Evolutionary conservation across 1,140 invertebrate species (phyloP), one percentile per base, ranked within the genome.

Genomic region (Melanaphis sacchari): DNA sequence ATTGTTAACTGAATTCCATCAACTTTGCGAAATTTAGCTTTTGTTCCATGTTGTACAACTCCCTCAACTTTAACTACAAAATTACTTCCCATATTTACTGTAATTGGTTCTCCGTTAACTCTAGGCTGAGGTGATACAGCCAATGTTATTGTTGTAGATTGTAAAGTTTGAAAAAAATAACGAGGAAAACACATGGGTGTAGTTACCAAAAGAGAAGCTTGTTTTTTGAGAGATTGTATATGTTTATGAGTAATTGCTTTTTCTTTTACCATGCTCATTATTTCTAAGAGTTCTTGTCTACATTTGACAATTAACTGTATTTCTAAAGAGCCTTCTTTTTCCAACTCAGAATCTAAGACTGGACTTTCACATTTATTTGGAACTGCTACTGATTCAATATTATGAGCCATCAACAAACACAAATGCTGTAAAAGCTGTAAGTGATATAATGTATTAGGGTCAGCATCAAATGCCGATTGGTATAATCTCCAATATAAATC

Each of bases 401-500:
- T 97, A 88, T 97, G 96, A 2, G 97, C 97, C 94, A 98, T 95
- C 43, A 98, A 95, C 31, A 96, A 95, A 95, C 97, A 98, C 93
- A 97, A 96, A 95, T 98, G 97, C 95, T 98, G 97, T 43, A 97
- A 96, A 96, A 97, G 95, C 95, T 96, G 96, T 93, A 99, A 96
- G 94, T 98, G 98, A 54, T 97, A 95, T 88, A 99, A 95, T n/a
- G 98, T 98, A 22, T 96, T 96, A 66, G 97, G 96, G 96, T 99
- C 98, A 22, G 98, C 98, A 96, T 99, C 98, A 96, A 99, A 99
- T 76, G 98, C 98, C 36, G 98, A 98, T 95, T 98, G 97, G 95
- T 99, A 99, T 2, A 99, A 96, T 94, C 97, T 97, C 93, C 97
- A 97, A 95, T 98, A 98, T 81, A 97, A 96, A 49, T 97, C 97